Evolutionary conservation across 2,888 invertebrate genomes (phyloP).

Genomic region (Tetranychus piercei): DNA sequence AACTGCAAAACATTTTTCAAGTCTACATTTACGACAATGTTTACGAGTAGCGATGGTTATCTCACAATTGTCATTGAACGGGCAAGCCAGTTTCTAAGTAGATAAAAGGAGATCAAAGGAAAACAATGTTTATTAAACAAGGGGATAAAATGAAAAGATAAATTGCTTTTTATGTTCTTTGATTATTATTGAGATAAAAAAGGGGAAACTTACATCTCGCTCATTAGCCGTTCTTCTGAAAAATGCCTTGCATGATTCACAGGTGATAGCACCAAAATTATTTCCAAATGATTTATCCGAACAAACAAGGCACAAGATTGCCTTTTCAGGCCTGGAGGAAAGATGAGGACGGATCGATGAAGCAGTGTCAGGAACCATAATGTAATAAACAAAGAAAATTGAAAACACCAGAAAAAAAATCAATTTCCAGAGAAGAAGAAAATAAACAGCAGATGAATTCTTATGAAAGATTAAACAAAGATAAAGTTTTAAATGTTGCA

Average conservation of each 20-base stretch:
- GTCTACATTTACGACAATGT: conserved; percentile 86
- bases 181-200: no score
- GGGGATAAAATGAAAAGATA: no score
- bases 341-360: background rate
- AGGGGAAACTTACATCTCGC: background rate
- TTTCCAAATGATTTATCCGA: background rate
- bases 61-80: conserved; percentile 72
- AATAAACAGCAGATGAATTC: no score
- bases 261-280: background rate
- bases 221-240: background rate
- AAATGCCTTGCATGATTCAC: background rate
- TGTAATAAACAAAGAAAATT: background rate
- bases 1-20: conserved; percentile 74
- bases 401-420: no score
- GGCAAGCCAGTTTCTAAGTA: conserved; percentile 61
- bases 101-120: background rate
- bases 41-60: conserved; percentile 76
- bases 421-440: no score
- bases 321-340: background rate
- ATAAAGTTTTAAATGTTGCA: no score
- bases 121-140: background rate
- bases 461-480: no score
- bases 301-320: background rate
- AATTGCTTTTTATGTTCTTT: no score
- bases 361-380: background rate